Base-by-base conservation (phyloP, 2,797 vertebrate species). In the Atherinosoma microstoma region DNA sequence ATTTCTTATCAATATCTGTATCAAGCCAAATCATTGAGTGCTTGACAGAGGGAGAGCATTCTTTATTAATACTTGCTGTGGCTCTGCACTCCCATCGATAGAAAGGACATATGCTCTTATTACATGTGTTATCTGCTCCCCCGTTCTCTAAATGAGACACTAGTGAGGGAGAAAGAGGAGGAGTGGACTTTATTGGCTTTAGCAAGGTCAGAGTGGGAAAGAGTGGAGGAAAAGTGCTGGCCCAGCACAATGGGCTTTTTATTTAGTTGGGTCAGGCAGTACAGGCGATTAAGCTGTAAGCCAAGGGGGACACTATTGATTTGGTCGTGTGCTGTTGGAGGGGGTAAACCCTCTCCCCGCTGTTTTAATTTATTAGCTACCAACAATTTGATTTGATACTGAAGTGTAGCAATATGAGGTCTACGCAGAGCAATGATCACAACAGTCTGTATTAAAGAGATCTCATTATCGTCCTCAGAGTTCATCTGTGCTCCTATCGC, bases 251-350 rank as follows among this genome's bases (percentile, higher is more conserved):
- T 73, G 54, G 76, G 75, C 75, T 86, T 91, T 54, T 92, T 89
- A 91, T 93, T 94, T 92, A 91, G 89, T 92, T 79, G 83, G 90
- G 85, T 93, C 89, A 87, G 89, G 86, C 87, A 75, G 82, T 83
- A 76, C 64, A 80, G 85, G 79, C 65, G 79, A 93, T 93, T 91
- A 94, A 94, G 88, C 85, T 84, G 89, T 93, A 91, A 90, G 88
- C 86, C 70, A 79, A 90, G 84, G 65, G 83, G 84, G 88, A 84
- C 88, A 58, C 72, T 90, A 94, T 92, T 84, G 90, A 93, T 93
- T 89, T 78, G 77, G 80, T 88, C 74, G 75, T 61, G 59, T 71
- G 70, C 60, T 47, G 45, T 67, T 32, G 59, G 64, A 56, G 58
- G 68, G 67, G 3, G 53, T 65, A 38, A 51, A 27, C 72, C 70